phyloP scores from a whole-genome alignment of 2,797 vertebrate genomes.

The Threskiornis aethiopicus region DNA sequence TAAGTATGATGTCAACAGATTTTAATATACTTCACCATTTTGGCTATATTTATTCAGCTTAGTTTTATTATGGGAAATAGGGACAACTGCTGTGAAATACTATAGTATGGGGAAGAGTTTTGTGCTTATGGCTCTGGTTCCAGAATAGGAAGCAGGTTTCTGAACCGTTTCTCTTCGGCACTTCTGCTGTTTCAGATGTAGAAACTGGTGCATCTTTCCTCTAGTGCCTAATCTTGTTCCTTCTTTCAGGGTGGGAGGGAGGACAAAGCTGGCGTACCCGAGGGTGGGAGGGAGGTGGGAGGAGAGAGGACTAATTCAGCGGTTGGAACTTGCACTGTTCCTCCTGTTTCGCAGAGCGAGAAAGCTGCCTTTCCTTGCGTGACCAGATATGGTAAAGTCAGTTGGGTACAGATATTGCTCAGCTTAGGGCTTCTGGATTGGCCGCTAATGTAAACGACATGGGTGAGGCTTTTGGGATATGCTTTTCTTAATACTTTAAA shows the following conservation, averaged over 20 bases:
- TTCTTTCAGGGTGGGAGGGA: not conserved
- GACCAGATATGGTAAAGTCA: constrained; percentile 61
- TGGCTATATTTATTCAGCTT: constrained; percentile 42
- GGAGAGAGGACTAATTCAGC: not conserved
- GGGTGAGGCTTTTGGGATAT: constrained; percentile 51
- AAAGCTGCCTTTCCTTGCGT: not conserved
- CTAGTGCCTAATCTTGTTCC: not conserved
- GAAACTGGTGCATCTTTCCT: not conserved
- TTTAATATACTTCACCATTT: constrained; percentile 73
- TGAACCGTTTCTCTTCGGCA: not conserved
- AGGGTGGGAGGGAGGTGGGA: not conserved
- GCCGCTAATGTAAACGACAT: not conserved
- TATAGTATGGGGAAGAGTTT: not conserved
- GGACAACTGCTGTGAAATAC: constrained; percentile 17
- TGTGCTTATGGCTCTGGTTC: not conserved
- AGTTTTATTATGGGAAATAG: constrained; percentile 28
- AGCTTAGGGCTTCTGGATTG: not conserved
- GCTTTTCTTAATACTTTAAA: not conserved
- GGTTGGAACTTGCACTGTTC: not conserved
- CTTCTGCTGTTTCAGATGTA: not conserved
- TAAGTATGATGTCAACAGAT: constrained; percentile 71
- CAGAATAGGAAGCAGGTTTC: not conserved
- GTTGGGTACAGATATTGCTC: not conserved
- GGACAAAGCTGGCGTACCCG: not conserved
- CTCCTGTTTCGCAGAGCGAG: not conserved